Conservation (phyloP, 2,888 invertebrate genomes). For the Stomorhina lunata region DNA sequence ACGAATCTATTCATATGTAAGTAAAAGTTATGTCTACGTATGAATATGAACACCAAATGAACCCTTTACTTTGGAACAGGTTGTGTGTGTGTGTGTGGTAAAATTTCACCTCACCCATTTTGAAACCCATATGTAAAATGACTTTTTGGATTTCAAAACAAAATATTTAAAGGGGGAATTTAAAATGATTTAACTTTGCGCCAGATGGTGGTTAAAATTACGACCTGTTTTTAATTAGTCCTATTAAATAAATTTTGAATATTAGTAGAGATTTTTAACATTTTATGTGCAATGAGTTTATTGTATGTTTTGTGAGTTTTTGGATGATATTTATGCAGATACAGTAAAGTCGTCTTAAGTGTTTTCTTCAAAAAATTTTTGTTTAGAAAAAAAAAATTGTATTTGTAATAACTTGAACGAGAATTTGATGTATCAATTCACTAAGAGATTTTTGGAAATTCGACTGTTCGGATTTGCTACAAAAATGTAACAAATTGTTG, state of each 20-base stretch:
- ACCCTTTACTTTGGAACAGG: slow-evolving; percentile 27
- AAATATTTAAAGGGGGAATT: slow-evolving; percentile 14
- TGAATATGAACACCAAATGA: not conserved
- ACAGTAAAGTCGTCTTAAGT: no score
- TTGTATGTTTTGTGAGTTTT: not conserved
- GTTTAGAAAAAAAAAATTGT: no score
- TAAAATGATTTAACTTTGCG: slow-evolving; percentile 52
- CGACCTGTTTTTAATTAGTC: slow-evolving; percentile 58
- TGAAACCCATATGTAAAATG: not conserved
- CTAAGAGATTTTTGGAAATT: no score
- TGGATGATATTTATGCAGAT: no score
- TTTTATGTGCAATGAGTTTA: not conserved
- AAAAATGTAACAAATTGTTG: no score
- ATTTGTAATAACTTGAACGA: no score
- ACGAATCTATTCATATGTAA: slow-evolving; percentile 44
- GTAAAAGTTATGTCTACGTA: not conserved
- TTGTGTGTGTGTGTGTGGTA: no score
- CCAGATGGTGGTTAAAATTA: slow-evolving; percentile 59
- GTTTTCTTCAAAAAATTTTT: no score
- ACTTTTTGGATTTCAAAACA: not conserved
- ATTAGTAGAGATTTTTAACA: not conserved
- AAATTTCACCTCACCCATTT: not conserved
- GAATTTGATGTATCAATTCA: no score
- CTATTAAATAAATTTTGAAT: slow-evolving; percentile 42
- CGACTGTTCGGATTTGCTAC: no score